These are phyloP conservation scores for Tineola bisselliella DNA, from an alignment of 2,888 invertebrate species.

Conservation along the genomic window DNA sequence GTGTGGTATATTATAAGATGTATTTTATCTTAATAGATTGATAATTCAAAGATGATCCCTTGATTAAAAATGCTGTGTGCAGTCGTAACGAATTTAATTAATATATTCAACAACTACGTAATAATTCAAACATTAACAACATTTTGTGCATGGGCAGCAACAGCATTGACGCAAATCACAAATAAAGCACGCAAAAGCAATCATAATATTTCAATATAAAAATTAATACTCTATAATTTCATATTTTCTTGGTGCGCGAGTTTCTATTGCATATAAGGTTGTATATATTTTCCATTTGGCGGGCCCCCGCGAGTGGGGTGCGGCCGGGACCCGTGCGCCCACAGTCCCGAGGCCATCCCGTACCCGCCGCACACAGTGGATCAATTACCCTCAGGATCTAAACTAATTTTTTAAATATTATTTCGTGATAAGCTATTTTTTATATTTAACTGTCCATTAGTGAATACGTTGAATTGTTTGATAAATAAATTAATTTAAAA, in stretches of 20 bases:
- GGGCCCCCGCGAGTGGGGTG: constrained; percentile 27
- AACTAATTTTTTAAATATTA: not conserved
- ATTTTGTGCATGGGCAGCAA: not conserved
- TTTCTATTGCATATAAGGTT: constrained; percentile 42
- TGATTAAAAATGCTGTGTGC: too few species aligned
- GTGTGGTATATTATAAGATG: too few species aligned
- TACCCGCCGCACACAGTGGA: constrained; percentile 17
- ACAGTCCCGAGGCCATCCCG: constrained; percentile 40
- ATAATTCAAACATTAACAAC: not conserved
- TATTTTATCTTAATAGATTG: too few species aligned
- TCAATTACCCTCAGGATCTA: not conserved
- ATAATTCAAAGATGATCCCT: too few species aligned
- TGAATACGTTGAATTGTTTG: too few species aligned
- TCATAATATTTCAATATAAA: constrained; percentile 8
- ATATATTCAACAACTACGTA: not conserved
- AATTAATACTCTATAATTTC: constrained; percentile 12
- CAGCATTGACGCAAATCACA: not conserved
- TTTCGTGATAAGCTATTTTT: not conserved
- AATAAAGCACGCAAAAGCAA: not conserved
- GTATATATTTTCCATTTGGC: constrained; percentile 53
- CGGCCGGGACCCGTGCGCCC: constrained; percentile 53
- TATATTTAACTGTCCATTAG: too few species aligned
- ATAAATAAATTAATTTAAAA: too few species aligned
- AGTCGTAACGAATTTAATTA: not conserved
- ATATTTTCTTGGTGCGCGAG: constrained; percentile 13